Evolutionary conservation across 2,113 vertebrate genomes (phyloP).

Genomic region (Lepidiolamprologus cunningtoni): DNA sequence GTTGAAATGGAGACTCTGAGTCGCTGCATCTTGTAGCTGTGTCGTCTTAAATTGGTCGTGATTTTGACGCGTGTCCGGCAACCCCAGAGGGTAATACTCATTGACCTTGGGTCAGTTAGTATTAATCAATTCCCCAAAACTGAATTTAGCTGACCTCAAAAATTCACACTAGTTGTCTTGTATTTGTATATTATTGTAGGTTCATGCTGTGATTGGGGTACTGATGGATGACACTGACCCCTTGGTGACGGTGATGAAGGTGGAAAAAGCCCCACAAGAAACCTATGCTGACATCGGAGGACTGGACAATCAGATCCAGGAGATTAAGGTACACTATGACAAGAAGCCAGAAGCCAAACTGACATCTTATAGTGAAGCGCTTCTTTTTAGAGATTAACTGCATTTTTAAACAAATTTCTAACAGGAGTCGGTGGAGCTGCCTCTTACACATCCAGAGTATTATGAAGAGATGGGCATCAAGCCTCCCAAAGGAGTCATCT

Average conservation of each 20-base stretch:
- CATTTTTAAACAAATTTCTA: neutral
- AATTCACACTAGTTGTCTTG: neutral
- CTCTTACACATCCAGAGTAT: constrained; percentile 96
- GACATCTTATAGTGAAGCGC: neutral
- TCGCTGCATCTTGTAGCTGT: no score
- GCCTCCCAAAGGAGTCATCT: constrained; percentile 95
- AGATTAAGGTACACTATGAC: constrained; percentile 81
- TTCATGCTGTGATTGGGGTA: constrained; percentile 96
- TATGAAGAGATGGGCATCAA: constrained; percentile 99
- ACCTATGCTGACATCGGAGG: constrained; percentile 96
- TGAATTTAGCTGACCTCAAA: neutral
- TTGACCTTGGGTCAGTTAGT: neutral
- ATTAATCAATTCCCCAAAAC: neutral
- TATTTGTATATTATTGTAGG: constrained; percentile 60
- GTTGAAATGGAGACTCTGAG: no score
- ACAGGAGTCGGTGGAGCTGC: constrained; percentile 96
- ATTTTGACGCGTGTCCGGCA: no score
- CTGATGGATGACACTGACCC: constrained; percentile 98
- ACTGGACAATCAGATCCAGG: constrained; percentile 95
- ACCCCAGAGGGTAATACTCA: neutral
- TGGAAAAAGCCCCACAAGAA: constrained; percentile 97
- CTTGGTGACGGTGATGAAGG: constrained; percentile 97
- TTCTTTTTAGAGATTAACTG: neutral
- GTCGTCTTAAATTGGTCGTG: no score
- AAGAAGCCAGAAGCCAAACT: neutral